Evolutionary conservation across 2,888 invertebrate genomes (phyloP), one percentile per base, ranked within the genome.

Genomic region (Spatulosminthurus flaviceps): DNA sequence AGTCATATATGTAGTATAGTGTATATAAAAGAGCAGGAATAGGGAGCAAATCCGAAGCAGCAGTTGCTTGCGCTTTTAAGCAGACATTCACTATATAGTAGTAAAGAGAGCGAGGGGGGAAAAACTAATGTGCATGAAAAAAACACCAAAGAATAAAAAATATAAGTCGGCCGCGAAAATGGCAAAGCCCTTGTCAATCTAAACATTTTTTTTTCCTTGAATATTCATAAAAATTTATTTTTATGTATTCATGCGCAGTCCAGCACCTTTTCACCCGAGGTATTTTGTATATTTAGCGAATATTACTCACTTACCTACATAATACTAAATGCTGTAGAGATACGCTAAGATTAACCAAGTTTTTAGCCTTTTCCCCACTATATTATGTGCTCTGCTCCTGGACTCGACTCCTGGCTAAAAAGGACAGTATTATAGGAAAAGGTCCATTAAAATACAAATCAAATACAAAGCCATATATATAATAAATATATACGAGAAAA

Each of bases 141-240:
- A n/a, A n/a, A n/a, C n/a, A 21, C 4, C 4, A 60, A 60, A 60
- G 60, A 21, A 21, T 60, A 21, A 60, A 60, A 60, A 21, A 21
- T 5, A 21, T 9, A 26, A 64, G 64, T 24, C 64, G 64, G 64
- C 64, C 22, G 64, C 24, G 64, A 64, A 64, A 64, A 64, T 64
- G 64, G 64, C 64, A 64, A 64, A 64, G 64, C 64, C 64, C 64
- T 64, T 64, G 64, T 64, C 64, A 64, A 64, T 64, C 64, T 64
- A 64, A 64, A 64, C 64, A 64, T 5, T 24, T n/a, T 70, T 70
- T 70, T 70, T 70, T 70, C 7, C 1, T 70, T 70, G 34, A 70
- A 70, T 70, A 70, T 70, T 70, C 70, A 70, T 70, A 29, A 70
- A 70, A 70, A 41, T 70, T 70, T 70, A 70, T 70, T 70, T 70